These are phyloP conservation scores for Ispidina lecontei DNA, from an alignment of 2,797 vertebrate genomes.

Conservation along the genomic window DNA sequence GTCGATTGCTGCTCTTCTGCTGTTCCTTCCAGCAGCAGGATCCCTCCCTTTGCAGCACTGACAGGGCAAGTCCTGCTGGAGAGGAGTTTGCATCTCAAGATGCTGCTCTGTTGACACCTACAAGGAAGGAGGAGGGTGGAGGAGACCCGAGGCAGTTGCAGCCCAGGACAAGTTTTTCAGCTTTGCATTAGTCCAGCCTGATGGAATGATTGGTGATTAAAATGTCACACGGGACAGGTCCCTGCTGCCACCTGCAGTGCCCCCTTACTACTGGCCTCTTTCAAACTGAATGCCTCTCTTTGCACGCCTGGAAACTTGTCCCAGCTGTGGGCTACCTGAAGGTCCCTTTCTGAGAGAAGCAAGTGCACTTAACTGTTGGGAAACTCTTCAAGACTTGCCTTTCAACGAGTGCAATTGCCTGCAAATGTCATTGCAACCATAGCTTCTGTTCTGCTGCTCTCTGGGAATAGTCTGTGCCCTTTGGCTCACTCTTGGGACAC, in stretches of 20 bases:
- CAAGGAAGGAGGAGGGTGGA: not conserved
- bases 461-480: not conserved
- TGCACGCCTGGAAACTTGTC: not conserved
- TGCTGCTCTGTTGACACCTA: not conserved
- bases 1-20: fast-evolving
- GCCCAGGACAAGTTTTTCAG: not conserved
- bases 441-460: not conserved
- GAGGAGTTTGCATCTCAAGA: not conserved
- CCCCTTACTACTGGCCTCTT: not conserved
- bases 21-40: not conserved
- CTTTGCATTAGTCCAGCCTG: not conserved
- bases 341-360: not conserved
- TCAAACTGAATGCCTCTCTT: not conserved
- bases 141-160: not conserved
- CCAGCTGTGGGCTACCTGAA: not conserved
- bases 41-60: not conserved
- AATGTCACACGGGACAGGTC: not conserved
- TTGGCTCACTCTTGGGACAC: not conserved
- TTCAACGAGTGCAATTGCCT: not conserved
- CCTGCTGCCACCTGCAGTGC: not conserved
- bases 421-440: not conserved
- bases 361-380: not conserved
- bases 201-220: no score
- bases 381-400: not conserved
- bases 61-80: not conserved